phyloP scores from a whole-genome alignment of 2,113 vertebrate species.

The Camarhynchus parvulus region DNA sequence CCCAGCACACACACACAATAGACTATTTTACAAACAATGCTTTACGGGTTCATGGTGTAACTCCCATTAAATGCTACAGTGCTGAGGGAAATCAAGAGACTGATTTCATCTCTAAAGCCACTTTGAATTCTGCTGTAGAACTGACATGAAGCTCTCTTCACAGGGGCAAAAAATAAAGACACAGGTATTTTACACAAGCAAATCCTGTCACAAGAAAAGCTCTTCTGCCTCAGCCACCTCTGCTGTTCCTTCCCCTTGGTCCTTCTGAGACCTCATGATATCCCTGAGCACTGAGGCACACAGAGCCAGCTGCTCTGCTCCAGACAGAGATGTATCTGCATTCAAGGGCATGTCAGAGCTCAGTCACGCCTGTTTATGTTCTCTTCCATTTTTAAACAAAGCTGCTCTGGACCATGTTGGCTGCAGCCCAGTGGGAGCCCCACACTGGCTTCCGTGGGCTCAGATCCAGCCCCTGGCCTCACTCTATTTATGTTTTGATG shows the following conservation, averaged over 20 bases:
- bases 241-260: not conserved
- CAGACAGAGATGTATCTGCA: not conserved
- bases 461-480: not conserved
- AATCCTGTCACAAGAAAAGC: not conserved
- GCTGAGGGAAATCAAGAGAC: not conserved
- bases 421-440: not conserved
- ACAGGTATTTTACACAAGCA: not conserved
- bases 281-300: not conserved
- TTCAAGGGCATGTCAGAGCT: not conserved
- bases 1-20: not conserved
- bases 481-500: not conserved
- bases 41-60: not conserved
- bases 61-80: not conserved
- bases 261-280: not conserved
- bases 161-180: not conserved
- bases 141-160: not conserved
- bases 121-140: not conserved
- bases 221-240: not conserved
- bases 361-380: not conserved
- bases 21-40: not conserved
- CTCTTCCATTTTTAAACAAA: not conserved
- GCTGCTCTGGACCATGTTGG: not conserved
- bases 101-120: not conserved
- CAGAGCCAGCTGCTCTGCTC: not conserved
- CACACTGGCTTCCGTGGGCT: not conserved